phyloP scores from a whole-genome alignment of 2,888 invertebrate species.

The Agrilus cyanescens region DNA sequence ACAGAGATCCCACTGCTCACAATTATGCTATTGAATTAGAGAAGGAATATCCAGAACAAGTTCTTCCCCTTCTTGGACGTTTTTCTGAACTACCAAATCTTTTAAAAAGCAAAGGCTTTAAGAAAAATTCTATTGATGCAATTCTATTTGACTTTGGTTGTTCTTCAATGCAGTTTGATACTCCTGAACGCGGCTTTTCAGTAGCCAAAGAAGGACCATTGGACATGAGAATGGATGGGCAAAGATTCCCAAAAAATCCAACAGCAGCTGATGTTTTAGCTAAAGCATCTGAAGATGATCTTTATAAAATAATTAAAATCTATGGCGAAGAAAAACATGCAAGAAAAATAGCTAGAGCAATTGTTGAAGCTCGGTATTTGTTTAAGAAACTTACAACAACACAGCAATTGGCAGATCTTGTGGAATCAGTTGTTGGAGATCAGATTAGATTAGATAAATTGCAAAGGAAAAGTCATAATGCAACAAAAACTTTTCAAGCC shows the following conservation, averaged over 20 bases:
- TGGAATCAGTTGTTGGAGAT: slow-evolving; percentile 36
- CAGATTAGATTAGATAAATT: slow-evolving; percentile 57
- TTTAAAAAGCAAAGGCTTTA: slow-evolving; percentile 46
- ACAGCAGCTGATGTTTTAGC: slow-evolving; percentile 84
- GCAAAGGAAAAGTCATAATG: slow-evolving; percentile 63
- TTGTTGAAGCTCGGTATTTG: slow-evolving; percentile 64
- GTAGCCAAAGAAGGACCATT: slow-evolving; percentile 74
- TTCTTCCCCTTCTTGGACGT: slow-evolving; percentile 71
- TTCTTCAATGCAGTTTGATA: slow-evolving; percentile 91
- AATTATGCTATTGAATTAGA: slow-evolving; percentile 54
- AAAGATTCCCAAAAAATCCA: slow-evolving; percentile 53
- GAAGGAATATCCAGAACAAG: slow-evolving; percentile 52
- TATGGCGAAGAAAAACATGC: slow-evolving; percentile 89
- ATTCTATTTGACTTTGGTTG: slow-evolving; percentile 88
- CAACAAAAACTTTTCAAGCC: slow-evolving; percentile 89
- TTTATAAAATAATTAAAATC: slow-evolving; percentile 72
- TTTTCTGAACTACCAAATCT: slow-evolving; percentile 77
- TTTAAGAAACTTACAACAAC: slow-evolving; percentile 64
- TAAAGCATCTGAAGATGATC: slow-evolving; percentile 61
- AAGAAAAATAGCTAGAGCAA: slow-evolving; percentile 73
- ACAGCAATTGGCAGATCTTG: slow-evolving; percentile 56
- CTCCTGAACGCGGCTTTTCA: slow-evolving; percentile 72
- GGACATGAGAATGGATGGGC: slow-evolving; percentile 93
- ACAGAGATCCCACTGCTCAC: slow-evolving; percentile 76
- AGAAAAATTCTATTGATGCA: slow-evolving; percentile 63